Base-by-base conservation (phyloP, 1,140 invertebrate species). In the Drosophila busckii region DNA sequence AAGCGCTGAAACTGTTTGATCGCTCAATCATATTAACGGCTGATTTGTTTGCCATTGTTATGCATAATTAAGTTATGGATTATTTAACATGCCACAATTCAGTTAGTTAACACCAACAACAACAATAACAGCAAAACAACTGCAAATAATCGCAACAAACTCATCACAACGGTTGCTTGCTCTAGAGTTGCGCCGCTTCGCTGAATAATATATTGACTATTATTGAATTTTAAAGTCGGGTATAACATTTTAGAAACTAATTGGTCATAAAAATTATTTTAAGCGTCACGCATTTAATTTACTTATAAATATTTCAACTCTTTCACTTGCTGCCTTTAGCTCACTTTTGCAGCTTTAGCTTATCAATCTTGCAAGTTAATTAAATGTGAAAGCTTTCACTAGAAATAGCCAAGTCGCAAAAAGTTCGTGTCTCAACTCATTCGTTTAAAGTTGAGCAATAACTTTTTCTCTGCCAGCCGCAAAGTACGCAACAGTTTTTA, bases 401-500 rank as follows among this genome's bases (percentile, higher is more conserved):
- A 8, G 23, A 19, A 41, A 66, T 71, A 56, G 69, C 68, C 35
- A 13, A 53, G 34, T 31, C 10, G 6, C 1, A 28, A 3, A 15
- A 22, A 68, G 76, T 82, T 82, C 26, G 76, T 75, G 75, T 82
- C 75, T 75, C 50, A 75, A 59, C 64, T 82, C 75, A 49, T 82
- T 82, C 61, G 52, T 59, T 70, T 35, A 7, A n/a, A n/a, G 15
- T 2, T 16, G 8, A 20, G 7, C 4, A n/a, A 5, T 2, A 23
- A 37, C 22, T 31, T 45, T 58, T 37, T 52, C 0, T 2, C 0
- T 0, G 4, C 0, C 2, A 9, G 19, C 56, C 32, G 3, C 25
- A 67, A 63, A 82, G 56, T 82, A 82, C 37, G 69, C 75, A 46
- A 46, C 12, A n/a, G 0, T 12, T 19, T 4, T 28, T 22, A 4